phyloP scores from a whole-genome alignment of 2,888 invertebrate genomes.

The Melolontha melolontha region DNA sequence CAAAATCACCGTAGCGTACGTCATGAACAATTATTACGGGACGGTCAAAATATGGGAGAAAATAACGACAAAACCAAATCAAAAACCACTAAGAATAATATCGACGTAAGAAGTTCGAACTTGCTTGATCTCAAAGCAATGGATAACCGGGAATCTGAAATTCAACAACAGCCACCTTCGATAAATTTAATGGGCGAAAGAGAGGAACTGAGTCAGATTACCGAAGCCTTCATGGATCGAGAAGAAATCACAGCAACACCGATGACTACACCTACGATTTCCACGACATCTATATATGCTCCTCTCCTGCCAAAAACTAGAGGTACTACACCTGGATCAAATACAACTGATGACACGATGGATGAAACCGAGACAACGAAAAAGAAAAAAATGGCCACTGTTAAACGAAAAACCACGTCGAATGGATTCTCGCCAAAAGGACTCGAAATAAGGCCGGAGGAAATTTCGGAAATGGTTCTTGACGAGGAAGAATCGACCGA shows the following conservation, averaged over 20 bases:
- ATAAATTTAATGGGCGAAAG: neutral
- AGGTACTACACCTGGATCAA: neutral
- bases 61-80: too few species aligned
- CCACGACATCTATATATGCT: constrained; percentile 20
- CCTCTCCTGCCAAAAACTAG: constrained; percentile 1
- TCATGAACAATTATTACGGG: neutral
- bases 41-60: neutral
- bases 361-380: constrained; percentile 18
- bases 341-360: constrained; percentile 25
- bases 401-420: neutral
- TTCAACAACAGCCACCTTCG: neutral
- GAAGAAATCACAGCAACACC: neutral
- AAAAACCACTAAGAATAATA: too few species aligned
- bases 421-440: neutral
- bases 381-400: constrained; percentile 3
- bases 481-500: neutral
- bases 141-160: too few species aligned
- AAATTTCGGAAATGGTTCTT: constrained; percentile 6
- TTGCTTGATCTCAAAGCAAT: too few species aligned
- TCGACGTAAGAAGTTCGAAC: too few species aligned
- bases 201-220: constrained; percentile 9
- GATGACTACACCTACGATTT: neutral
- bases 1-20: constrained; percentile 35
- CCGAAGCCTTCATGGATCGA: constrained; percentile 15
- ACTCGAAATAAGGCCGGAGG: neutral